Evolutionary conservation across 2,113 vertebrate genomes (phyloP), one percentile per base, ranked within the genome.

Genomic region (Tiliqua scincoides): DNA sequence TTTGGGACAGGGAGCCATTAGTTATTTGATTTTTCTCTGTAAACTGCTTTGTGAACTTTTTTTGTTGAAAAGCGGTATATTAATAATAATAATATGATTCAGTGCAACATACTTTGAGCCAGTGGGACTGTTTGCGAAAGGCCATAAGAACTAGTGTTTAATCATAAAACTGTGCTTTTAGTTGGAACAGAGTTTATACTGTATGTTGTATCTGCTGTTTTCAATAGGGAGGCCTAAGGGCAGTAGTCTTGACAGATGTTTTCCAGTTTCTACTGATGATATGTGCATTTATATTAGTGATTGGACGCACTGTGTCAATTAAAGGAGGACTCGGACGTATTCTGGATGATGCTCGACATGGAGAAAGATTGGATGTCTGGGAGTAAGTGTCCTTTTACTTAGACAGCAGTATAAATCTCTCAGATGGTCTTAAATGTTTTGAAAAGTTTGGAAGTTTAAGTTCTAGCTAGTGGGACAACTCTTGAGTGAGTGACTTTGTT

Each of bases 191-290:
- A 61, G 17, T 3, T 59, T 79, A 79, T 70, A 79, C 25, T 79
- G 40, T 72, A 79, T 7, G 1, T 30, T 86, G 71, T 72, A 2
- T 0, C 0, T 93, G 61, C 79, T 82, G 43, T 90, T 91, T 91
- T 62, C 61, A 5, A 15, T 96, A 99, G 98, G 98, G 98, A 0
- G 98, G 98, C 72, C 95, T 99, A 54, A 98, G 98, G 92, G 98
- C 98, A 0, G 98, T 99, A 89, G 97, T 99, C 76, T 99, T 98
- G 98, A 98, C 98, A 4, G 98, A 98, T 0, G 98, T 98, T 68
- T 97, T 99, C 93, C 98, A 99, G 94, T 95, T 98, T 85, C 95
- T 96, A 87, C 96, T 99, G 91, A 98, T 98, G 97, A 84, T 98
- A 0, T 95, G 96, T 90, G 98, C 98, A 48, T 97, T 98, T 92